phyloP scores from a whole-genome alignment of 2,888 invertebrate genomes.

The Acanthosepion esculentum region DNA sequence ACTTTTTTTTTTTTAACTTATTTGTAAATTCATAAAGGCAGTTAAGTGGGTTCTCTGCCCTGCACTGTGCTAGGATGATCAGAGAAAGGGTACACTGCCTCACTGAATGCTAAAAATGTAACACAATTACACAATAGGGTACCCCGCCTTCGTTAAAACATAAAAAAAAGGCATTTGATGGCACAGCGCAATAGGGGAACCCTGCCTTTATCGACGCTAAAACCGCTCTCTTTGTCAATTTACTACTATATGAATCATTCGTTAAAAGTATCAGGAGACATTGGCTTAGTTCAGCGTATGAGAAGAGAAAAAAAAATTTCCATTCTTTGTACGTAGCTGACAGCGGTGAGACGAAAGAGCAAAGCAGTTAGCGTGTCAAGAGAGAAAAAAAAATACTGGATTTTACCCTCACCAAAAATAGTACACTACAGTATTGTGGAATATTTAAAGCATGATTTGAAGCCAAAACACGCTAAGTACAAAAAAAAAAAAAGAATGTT shows the following conservation, averaged over 20 bases:
- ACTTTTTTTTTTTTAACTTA: not conserved
- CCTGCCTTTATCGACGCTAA: not conserved
- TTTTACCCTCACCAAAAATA: no score
- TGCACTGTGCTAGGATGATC: not conserved
- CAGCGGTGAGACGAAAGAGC: not conserved
- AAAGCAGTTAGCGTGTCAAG: no score
- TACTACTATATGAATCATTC: slow-evolving; percentile 21
- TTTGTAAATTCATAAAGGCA: not conserved
- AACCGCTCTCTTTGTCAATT: not conserved
- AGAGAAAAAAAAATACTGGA: not conserved
- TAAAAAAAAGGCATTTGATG: not conserved
- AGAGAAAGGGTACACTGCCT: not conserved
- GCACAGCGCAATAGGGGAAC: slow-evolving; percentile 2
- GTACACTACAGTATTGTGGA: no score
- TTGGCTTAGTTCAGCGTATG: not conserved
- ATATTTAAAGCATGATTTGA: no score
- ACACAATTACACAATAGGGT: slow-evolving; percentile 33
- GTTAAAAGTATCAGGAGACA: not conserved
- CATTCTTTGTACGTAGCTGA: not conserved
- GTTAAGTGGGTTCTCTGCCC: not conserved
- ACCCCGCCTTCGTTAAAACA: not conserved
- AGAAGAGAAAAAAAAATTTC: not conserved
- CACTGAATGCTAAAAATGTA: not conserved
- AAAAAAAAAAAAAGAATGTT: no score
- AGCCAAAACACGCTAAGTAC: no score